Evolutionary conservation across 2,113 vertebrate species (phyloP).

Genomic region (Syngnathus typhle): DNA sequence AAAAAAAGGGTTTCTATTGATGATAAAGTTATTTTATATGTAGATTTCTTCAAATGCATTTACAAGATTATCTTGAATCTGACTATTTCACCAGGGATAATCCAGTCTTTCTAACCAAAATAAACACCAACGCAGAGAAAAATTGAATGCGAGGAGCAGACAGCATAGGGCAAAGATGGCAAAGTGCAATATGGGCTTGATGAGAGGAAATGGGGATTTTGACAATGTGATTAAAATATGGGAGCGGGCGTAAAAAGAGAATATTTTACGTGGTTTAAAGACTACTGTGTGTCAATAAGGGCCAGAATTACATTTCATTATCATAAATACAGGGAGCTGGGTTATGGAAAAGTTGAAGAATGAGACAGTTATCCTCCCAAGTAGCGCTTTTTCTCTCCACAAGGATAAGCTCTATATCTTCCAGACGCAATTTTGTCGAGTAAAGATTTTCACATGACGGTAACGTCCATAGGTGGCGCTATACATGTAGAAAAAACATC

Average conservation of each 20-base stretch:
- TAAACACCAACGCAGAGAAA: constrained; percentile 50
- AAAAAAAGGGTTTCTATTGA: constrained; percentile 40
- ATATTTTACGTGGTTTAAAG: constrained; percentile 50
- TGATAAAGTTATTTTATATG: constrained; percentile 60
- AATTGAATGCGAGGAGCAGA: constrained; percentile 46
- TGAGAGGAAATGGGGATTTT: constrained; percentile 68
- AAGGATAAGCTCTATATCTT: constrained; percentile 8
- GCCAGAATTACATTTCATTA: constrained; percentile 63
- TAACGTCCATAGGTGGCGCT: not conserved
- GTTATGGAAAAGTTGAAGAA: constrained; percentile 37
- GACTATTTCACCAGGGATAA: constrained; percentile 69
- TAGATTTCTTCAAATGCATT: constrained; percentile 63
- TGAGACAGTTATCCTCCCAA: constrained; percentile 29
- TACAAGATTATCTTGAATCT: constrained; percentile 71
- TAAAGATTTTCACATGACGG: constrained; percentile 15
- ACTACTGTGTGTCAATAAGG: constrained; percentile 54
- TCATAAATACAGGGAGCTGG: constrained; percentile 52
- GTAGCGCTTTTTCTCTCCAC: constrained; percentile 1
- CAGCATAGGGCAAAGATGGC: constrained; percentile 54
- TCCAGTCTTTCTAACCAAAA: constrained; percentile 65
- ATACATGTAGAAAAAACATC: constrained; percentile 1
- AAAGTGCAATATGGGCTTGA: constrained; percentile 60
- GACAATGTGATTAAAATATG: constrained; percentile 70
- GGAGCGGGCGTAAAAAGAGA: constrained; percentile 49
- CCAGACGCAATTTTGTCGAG: constrained; percentile 6